Conservation (phyloP, 2,113 vertebrate genomes). For the Mus spicilegus region DNA sequence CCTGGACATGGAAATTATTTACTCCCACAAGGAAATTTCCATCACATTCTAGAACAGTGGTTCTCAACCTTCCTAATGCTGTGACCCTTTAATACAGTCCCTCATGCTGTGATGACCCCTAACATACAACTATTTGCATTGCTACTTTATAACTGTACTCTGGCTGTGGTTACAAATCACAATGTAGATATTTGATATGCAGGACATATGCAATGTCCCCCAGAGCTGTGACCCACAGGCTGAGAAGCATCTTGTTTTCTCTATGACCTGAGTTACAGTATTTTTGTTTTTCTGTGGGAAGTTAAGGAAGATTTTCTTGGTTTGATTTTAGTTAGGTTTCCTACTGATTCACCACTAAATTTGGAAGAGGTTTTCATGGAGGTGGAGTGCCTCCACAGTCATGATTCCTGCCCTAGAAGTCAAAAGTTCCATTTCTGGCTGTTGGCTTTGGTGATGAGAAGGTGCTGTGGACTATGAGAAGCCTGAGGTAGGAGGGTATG, state of each 20-base stretch:
- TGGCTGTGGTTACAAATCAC: background rate
- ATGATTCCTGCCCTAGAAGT: conserved; percentile 16
- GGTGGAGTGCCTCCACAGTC: background rate
- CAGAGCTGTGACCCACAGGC: no score
- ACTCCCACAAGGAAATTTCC: conserved; percentile 30
- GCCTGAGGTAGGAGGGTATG: background rate
- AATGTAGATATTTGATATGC: background rate
- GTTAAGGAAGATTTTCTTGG: background rate
- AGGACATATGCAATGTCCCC: background rate
- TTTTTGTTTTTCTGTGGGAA: conserved; percentile 41
- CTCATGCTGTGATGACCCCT: background rate
- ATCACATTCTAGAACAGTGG: background rate
- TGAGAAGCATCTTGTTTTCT: background rate
- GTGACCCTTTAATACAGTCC: background rate
- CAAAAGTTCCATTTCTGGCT: background rate
- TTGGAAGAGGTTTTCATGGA: background rate
- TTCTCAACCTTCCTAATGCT: background rate
- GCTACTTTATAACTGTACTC: background rate
- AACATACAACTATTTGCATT: background rate
- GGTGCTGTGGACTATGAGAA: background rate
- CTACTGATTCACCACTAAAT: background rate
- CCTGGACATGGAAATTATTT: conserved; percentile 19
- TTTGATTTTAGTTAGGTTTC: conserved; percentile 25
- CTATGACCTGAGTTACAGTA: background rate
- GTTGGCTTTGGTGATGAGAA: background rate